Evolutionary conservation across 37 sponge, comb jelly and placozoan species (phyloP).

Genomic region (Bolinopsis microptera): DNA sequence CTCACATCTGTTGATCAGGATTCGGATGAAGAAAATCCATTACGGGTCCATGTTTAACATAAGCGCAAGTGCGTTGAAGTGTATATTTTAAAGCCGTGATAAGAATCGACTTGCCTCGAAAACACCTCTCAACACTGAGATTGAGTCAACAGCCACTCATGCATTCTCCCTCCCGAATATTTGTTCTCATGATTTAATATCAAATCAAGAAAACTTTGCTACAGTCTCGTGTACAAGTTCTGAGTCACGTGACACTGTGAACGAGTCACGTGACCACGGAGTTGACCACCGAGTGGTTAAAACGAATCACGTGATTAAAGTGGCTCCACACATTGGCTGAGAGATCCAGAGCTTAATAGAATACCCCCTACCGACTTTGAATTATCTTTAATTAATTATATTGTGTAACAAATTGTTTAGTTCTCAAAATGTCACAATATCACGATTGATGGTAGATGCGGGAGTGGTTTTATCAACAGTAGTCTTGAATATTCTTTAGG

Average conservation of each 20-base stretch:
- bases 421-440: constrained; percentile 56
- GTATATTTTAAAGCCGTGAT: background rate
- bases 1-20: no score
- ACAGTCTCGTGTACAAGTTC: background rate
- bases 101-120: background rate
- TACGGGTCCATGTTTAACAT: background rate
- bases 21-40: background rate
- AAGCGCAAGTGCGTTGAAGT: background rate
- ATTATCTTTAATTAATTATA: constrained; percentile 65
- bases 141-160: background rate
- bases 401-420: constrained; percentile 65
- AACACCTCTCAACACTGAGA: background rate
- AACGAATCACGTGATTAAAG: background rate
- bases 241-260: constrained; percentile 24
- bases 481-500: background rate
- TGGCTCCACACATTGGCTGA: background rate
- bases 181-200: constrained; percentile 47
- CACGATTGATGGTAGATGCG: background rate
- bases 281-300: background rate
- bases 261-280: background rate
- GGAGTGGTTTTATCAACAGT: background rate
- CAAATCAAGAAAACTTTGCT: constrained; percentile 58
- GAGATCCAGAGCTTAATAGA: constrained; percentile 33
- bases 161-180: background rate
- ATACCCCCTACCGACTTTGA: constrained; percentile 60